These are phyloP conservation scores for Anguilla obscura DNA, from an alignment of 2,797 vertebrate species.

Conservation along the genomic window DNA sequence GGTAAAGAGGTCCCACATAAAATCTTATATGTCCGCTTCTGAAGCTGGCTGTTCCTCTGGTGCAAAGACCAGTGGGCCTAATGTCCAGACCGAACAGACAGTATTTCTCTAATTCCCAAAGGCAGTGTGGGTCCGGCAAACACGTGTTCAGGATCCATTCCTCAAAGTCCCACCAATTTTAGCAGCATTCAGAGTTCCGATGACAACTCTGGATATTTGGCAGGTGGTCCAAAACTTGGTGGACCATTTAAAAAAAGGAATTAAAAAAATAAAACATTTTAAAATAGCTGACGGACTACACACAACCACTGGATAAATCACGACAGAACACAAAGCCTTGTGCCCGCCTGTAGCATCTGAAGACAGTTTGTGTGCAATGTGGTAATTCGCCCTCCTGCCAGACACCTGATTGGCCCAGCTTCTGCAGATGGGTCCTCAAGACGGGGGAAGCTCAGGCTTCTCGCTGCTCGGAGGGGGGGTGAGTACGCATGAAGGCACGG, in stretches of 20 bases:
- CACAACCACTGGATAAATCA: constrained; percentile 62
- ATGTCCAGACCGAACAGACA: constrained; percentile 58
- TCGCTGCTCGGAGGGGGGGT: constrained; percentile 91
- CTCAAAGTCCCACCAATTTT: constrained; percentile 80
- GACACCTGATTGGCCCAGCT: neutral
- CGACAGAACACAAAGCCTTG: constrained; percentile 43
- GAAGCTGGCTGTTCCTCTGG: constrained; percentile 64
- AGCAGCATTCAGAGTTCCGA: constrained; percentile 89
- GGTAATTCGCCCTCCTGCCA: constrained; percentile 22
- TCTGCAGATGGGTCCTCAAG: constrained; percentile 35
- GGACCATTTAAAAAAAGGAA: constrained; percentile 38
- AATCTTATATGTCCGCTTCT: constrained; percentile 57
- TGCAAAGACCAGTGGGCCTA: constrained; percentile 63
- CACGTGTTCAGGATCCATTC: constrained; percentile 43
- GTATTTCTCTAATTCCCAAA: constrained; percentile 51
- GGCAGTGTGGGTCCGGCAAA: constrained; percentile 45
- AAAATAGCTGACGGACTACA: constrained; percentile 35
- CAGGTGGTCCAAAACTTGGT: constrained; percentile 71
- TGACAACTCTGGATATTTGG: constrained; percentile 76
- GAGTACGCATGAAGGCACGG: constrained; percentile 83
- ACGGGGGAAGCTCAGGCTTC: constrained; percentile 65
- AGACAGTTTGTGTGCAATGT: constrained; percentile 41
- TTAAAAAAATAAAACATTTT: constrained; percentile 38
- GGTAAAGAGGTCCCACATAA: constrained; percentile 39
- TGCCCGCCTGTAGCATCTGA: constrained; percentile 38